These are phyloP conservation scores for Ricordea florida DNA, from an alignment of 92 coral and sea anemone species.

Conservation along the genomic window DNA sequence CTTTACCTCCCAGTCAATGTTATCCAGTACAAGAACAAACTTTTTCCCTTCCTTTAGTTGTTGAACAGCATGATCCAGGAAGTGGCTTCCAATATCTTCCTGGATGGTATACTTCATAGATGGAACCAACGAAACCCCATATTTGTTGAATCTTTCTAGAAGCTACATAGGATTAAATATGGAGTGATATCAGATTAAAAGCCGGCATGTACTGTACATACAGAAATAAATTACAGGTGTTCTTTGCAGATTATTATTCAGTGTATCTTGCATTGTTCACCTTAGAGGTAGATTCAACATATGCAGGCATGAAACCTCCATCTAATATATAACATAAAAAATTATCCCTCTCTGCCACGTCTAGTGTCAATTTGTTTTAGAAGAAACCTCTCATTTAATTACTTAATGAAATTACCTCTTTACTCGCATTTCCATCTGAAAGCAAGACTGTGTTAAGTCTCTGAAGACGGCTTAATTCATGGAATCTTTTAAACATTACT, in stretches of 20 bases:
- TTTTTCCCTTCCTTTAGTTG: slow-evolving; percentile 26
- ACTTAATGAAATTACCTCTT: slow-evolving; percentile 15
- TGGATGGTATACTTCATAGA: too few species aligned
- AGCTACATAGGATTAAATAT: background rate
- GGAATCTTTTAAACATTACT: slow-evolving; percentile 29
- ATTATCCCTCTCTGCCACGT: too few species aligned
- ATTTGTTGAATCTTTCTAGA: slow-evolving; percentile 19
- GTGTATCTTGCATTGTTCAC: too few species aligned
- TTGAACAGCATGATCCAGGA: slow-evolving; percentile 26
- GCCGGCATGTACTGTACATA: background rate
- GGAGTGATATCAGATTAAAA: background rate
- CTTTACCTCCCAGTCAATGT: too few species aligned
- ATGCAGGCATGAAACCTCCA: too few species aligned
- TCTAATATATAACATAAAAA: too few species aligned
- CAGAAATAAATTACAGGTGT: background rate
- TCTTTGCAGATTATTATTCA: too few species aligned
- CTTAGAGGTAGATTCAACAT: too few species aligned
- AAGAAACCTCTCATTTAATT: too few species aligned
- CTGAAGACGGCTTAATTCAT: slow-evolving; percentile 24
- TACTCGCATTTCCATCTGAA: slow-evolving; percentile 36
- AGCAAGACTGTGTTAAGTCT: too few species aligned
- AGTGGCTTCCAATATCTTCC: slow-evolving; percentile 41
- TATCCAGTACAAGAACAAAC: too few species aligned
- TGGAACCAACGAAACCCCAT: slow-evolving; percentile 12
- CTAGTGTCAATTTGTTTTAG: too few species aligned